A percentile compares a stretch with the other conserved stretches of the same genome.
phyloP scores from a whole-genome alignment of 2,797 vertebrate genomes.

The Acropternis orthonyx region DNA sequence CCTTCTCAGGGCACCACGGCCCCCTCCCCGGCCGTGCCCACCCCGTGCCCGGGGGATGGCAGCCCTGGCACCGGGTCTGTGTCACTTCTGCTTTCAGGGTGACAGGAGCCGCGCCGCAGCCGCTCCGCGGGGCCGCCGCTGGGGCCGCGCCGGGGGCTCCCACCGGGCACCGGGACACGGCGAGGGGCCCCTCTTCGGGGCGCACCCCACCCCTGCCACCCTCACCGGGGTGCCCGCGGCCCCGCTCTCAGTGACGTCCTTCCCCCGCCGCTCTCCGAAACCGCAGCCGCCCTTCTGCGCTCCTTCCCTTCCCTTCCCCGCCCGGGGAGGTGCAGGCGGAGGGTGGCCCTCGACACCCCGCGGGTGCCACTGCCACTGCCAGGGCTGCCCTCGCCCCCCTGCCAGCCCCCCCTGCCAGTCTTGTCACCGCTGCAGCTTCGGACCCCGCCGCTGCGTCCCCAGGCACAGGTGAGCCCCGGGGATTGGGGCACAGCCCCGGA shows the following conservation, averaged over 20 bases:
- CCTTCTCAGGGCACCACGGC: not conserved
- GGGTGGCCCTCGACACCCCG: not conserved
- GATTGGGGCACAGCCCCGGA: rapidly evolving
- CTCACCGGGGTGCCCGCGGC: not conserved
- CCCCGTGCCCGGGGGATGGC: not conserved
- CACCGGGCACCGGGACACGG: rapidly evolving
- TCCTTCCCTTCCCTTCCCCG: not conserved
- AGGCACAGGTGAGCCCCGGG: not conserved
- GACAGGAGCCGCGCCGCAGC: rapidly evolving
- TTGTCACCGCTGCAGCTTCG: not conserved
- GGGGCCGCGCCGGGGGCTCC: not conserved
- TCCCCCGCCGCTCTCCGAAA: not conserved
- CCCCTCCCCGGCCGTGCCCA: not conserved
- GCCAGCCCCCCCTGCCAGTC: not conserved
- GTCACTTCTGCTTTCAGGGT: conserved; percentile 16
- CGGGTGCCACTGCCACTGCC: not conserved
- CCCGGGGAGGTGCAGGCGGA: not conserved
- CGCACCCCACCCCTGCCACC: not conserved
- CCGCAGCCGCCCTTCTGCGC: not conserved
- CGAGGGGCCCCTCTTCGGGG: not conserved
- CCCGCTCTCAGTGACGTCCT: not conserved
- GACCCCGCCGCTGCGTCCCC: rapidly evolving
- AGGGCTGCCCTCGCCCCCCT: not conserved
- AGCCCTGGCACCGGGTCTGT: not conserved
- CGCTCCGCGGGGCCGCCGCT: not conserved